Percentiles rank a stretch among this genome's conserved stretches.
phyloP scores from a whole-genome alignment of 2,888 invertebrate species.

The Pollenia amentaria region DNA sequence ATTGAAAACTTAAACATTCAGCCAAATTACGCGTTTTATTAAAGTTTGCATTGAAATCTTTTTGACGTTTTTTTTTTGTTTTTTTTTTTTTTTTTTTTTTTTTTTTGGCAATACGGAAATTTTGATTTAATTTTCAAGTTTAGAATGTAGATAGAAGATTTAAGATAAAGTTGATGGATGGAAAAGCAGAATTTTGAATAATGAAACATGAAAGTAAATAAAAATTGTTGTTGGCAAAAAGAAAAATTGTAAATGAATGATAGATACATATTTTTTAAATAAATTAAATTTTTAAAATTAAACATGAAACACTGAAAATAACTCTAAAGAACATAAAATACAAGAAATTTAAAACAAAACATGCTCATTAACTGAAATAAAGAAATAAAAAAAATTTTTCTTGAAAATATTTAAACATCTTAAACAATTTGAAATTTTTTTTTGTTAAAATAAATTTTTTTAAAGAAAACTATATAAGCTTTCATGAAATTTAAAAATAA shows the following conservation, averaged over 20 bases:
- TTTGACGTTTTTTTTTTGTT: constrained; percentile 74
- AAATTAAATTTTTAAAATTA: background rate
- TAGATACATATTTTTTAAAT: background rate
- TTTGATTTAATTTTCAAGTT: constrained; percentile 53
- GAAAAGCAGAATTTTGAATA: constrained; percentile 54
- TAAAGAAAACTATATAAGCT: background rate
- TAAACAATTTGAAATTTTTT: background rate
- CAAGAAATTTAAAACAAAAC: background rate
- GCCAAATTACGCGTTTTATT: constrained; percentile 80
- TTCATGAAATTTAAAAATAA: no score
- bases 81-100: constrained; percentile 74
- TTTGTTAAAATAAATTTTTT: background rate
- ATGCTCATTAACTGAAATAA: constrained; percentile 20
- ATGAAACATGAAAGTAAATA: constrained; percentile 64
- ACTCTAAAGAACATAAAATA: background rate
- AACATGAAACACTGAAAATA: constrained; percentile 8
- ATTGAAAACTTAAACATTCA: constrained; percentile 85
- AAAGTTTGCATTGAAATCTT: constrained; percentile 80
- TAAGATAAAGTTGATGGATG: constrained; percentile 38
- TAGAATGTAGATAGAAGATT: constrained; percentile 21
- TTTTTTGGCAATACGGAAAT: constrained; percentile 7
- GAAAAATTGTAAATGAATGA: constrained; percentile 37
- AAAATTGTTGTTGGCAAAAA: constrained; percentile 36
- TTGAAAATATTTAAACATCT: no score
- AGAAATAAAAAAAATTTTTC: background rate